Conservation (phyloP, 2,113 vertebrate genomes). For the Poicephalus gulielmi region DNA sequence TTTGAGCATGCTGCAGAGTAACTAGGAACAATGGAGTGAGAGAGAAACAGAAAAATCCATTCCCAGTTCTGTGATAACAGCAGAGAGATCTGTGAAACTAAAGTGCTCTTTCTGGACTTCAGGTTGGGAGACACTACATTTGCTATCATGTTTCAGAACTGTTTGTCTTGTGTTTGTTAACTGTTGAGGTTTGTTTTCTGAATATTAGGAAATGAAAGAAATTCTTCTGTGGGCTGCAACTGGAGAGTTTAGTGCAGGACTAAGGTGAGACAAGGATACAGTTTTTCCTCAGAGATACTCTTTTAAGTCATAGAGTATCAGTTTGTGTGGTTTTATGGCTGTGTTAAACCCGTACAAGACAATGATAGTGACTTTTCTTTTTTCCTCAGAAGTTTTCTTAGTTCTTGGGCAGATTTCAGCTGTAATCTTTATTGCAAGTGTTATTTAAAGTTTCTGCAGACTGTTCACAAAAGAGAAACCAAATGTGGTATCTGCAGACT, state of each 20-base stretch:
- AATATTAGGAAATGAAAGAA: neutral
- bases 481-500: neutral
- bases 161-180: neutral
- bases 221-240: neutral
- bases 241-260: neutral
- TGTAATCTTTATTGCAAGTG: neutral
- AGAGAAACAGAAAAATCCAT: neutral
- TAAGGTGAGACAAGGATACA: neutral
- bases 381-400: neutral
- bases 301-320: too few relatives aligned
- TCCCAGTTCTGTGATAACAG: neutral
- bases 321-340: neutral
- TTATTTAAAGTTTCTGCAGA: neutral
- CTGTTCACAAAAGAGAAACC: neutral
- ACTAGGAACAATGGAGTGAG: neutral
- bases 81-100: neutral
- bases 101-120: neutral
- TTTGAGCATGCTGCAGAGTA: neutral
- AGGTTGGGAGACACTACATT: neutral
- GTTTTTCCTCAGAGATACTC: neutral
- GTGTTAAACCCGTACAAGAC: neutral
- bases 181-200: neutral
- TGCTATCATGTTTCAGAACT: neutral
- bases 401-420: neutral
- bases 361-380: neutral